Percentiles rank a stretch among this genome's conserved stretches.
phyloP scores from a whole-genome alignment of 2,797 vertebrate species.

The Cynodonichthys magdalenae region DNA sequence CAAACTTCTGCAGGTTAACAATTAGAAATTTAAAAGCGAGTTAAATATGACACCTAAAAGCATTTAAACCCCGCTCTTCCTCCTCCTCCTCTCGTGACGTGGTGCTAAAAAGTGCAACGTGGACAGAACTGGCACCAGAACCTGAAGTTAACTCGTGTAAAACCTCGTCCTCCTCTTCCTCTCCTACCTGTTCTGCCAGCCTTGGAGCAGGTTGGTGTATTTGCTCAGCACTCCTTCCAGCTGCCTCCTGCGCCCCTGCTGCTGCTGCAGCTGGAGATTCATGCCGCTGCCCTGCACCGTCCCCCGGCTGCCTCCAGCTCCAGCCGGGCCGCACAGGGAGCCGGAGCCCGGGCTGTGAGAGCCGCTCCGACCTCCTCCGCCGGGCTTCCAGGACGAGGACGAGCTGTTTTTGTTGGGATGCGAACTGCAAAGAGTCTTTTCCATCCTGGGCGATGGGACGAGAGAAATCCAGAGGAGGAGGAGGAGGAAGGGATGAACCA shows the following conservation, averaged over 20 bases:
- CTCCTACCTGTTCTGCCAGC: slow-evolving; percentile 96
- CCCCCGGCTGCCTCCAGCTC: slow-evolving; percentile 65
- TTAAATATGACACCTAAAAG: slow-evolving; percentile 1
- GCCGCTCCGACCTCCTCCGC: slow-evolving; percentile 47
- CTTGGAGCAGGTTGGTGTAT: slow-evolving; percentile 97
- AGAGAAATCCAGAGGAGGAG: slow-evolving; percentile 33
- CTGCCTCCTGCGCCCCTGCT: slow-evolving; percentile 75
- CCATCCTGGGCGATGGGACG: slow-evolving; percentile 78
- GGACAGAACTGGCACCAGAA: slow-evolving; percentile 50
- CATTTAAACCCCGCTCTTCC: slow-evolving; percentile 9
- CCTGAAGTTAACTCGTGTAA: not conserved
- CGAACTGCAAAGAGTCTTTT: slow-evolving; percentile 74
- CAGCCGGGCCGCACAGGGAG: slow-evolving; percentile 63
- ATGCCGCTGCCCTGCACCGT: slow-evolving; percentile 64
- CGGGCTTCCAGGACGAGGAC: slow-evolving; percentile 63
- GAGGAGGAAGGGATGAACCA: slow-evolving; percentile 42
- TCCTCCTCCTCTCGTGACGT: slow-evolving; percentile 51
- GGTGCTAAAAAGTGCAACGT: slow-evolving; percentile 71
- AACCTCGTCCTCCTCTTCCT: not conserved
- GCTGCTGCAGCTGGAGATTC: slow-evolving; percentile 67
- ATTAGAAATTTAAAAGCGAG: not conserved
- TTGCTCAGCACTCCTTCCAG: slow-evolving; percentile 94
- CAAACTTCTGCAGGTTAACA: no score
- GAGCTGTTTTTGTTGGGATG: slow-evolving; percentile 68
- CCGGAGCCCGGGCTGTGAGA: slow-evolving; percentile 75